Evolutionary conservation across 1,140 invertebrate genomes (phyloP).

Genomic region (Centruroides sculpturatus): DNA sequence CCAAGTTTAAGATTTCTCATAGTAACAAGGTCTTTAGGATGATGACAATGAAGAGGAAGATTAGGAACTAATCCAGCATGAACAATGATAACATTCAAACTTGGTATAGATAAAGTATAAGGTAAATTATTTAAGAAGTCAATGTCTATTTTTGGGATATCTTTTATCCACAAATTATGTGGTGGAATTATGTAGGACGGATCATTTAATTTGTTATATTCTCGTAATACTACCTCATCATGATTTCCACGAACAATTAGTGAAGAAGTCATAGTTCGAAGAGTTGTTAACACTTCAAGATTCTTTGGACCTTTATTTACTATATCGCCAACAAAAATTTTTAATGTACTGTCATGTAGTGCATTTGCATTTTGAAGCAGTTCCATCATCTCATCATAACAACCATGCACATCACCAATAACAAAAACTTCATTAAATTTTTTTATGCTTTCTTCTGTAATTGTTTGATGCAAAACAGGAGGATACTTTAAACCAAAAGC

Average conservation of each 20-base stretch:
- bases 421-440: constrained; percentile 23
- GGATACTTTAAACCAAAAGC: no score
- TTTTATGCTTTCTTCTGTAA: not conserved
- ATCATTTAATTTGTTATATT: constrained; percentile 13
- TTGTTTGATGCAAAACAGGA: no score
- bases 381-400: constrained; percentile 26
- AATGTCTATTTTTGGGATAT: constrained; percentile 23
- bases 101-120: constrained; percentile 28
- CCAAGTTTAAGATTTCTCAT: constrained; percentile 27
- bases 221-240: constrained; percentile 18
- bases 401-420: constrained; percentile 32
- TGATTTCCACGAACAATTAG: constrained; percentile 19
- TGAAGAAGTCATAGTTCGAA: constrained; percentile 3
- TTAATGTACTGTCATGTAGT: constrained; percentile 18
- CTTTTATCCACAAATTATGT: constrained; percentile 24
- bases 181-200: constrained; percentile 16
- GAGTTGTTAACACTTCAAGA: constrained; percentile 21
- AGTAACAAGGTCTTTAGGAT: constrained; percentile 22
- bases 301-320: constrained; percentile 29
- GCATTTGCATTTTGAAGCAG: constrained; percentile 17
- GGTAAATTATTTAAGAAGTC: constrained; percentile 25
- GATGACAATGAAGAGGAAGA: constrained; percentile 19
- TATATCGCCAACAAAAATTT: constrained; percentile 29
- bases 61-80: constrained; percentile 31
- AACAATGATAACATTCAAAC: constrained; percentile 25